Evolutionary conservation across 2,888 invertebrate species (phyloP).

Genomic region (Pollenia amentaria): DNA sequence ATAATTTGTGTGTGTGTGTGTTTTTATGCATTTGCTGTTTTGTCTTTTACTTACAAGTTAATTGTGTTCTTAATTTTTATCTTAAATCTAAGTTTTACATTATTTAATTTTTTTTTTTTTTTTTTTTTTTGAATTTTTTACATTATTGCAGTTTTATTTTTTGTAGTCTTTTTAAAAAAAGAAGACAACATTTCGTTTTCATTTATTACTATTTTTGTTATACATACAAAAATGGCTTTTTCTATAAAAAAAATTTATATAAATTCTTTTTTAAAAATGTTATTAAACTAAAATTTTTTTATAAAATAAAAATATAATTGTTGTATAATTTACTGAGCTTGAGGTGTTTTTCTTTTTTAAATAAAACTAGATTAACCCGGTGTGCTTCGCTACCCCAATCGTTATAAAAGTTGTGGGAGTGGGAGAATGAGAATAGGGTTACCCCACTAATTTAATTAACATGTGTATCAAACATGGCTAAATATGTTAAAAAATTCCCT

Average conservation of each 20-base stretch:
- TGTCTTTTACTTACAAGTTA: neutral
- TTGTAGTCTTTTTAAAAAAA: neutral
- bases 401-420: no score
- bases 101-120: neutral
- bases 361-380: no score
- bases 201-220: neutral
- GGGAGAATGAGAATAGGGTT: no score
- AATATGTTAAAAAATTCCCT: no score
- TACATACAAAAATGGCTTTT: conserved; percentile 17
- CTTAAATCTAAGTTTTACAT: conserved; percentile 5
- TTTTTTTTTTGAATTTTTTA: neutral
- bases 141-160: conserved; percentile 19
- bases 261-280: no score
- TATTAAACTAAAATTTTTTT: neutral
- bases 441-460: no score
- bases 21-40: neutral
- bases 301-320: neutral
- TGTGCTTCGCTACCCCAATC: no score
- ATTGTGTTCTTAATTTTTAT: conserved; percentile 11
- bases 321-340: no score
- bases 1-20: neutral
- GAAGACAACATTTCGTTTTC: neutral
- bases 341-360: no score
- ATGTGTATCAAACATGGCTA: no score
- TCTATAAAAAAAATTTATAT: conserved; percentile 45